Percentiles rank a stretch among this genome's conserved stretches.
phyloP scores from a whole-genome alignment of 2,797 vertebrate genomes.

The Ptychobarbus kaznakovi region DNA sequence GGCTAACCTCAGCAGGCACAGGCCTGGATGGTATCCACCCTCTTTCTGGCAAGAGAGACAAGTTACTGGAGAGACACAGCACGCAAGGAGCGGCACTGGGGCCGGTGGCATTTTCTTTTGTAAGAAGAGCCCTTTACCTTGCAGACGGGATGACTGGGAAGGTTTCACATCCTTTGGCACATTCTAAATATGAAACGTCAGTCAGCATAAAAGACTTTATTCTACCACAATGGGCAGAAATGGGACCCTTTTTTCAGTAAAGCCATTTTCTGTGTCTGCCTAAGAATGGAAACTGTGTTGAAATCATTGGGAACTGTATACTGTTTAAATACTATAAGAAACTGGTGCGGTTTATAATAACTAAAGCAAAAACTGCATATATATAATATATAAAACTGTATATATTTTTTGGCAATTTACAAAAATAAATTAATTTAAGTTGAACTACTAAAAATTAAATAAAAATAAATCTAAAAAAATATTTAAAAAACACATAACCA shows the following conservation, averaged over 20 bases:
- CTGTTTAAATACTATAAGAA: background rate
- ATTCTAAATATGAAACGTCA: constrained; percentile 2
- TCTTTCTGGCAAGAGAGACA: constrained; percentile 27
- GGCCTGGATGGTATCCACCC: constrained; percentile 27
- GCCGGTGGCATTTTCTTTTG: constrained; percentile 30
- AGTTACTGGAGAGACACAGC: constrained; percentile 7
- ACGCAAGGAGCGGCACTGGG: background rate
- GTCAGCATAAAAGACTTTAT: background rate
- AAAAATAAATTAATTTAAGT: no score
- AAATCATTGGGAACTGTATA: background rate
- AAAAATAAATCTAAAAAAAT: background rate
- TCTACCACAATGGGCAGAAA: background rate
- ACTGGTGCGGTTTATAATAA: background rate
- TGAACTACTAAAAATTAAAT: background rate
- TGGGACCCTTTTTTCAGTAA: background rate
- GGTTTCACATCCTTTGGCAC: background rate
- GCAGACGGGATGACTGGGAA: background rate
- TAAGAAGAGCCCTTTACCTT: constrained; percentile 29
- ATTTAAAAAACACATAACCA: background rate
- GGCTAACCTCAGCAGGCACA: constrained; percentile 49
- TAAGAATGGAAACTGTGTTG: constrained; percentile 4
- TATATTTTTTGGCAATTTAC: no score
- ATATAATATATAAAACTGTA: no score
- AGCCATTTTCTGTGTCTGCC: background rate
- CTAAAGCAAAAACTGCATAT: background rate